These are phyloP conservation scores for Agrilus biguttatus DNA, from an alignment of 2,888 invertebrate species.

Conservation along the genomic window DNA sequence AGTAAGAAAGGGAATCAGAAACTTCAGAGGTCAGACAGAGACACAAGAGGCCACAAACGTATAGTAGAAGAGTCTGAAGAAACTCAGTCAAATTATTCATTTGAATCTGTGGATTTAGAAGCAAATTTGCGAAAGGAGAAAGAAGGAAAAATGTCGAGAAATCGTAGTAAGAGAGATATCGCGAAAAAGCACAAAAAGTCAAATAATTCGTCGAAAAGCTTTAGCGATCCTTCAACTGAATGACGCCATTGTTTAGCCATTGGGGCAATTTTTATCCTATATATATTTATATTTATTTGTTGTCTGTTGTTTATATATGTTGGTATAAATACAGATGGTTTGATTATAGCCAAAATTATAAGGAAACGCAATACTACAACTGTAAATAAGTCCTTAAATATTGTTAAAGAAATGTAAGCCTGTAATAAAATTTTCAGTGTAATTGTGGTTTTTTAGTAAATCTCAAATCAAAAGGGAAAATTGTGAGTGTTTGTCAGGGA, in stretches of 20 bases:
- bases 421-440: too few species aligned
- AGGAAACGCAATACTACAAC: slow-evolving; percentile 10
- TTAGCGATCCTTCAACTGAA: slow-evolving; percentile 25
- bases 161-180: slow-evolving; percentile 1
- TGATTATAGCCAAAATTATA: slow-evolving; percentile 32
- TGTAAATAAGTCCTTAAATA: too few species aligned
- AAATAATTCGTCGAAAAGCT: slow-evolving; percentile 6
- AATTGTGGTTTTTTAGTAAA: too few species aligned
- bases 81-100: slow-evolving; percentile 3
- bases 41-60: slow-evolving; percentile 14
- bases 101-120: background rate
- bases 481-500: too few species aligned
- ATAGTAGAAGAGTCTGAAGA: slow-evolving; percentile 17
- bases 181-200: slow-evolving; percentile 5
- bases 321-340: slow-evolving; percentile 37
- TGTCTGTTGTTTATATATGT: slow-evolving; percentile 42
- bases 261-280: slow-evolving; percentile 39
- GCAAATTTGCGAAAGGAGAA: slow-evolving; percentile 2
- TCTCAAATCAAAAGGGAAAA: too few species aligned
- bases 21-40: slow-evolving; percentile 18
- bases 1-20: slow-evolving; percentile 24
- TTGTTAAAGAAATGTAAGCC: too few species aligned
- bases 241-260: slow-evolving; percentile 45
- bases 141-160: slow-evolving; percentile 6
- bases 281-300: slow-evolving; percentile 37